Evolutionary conservation across 2,797 vertebrate species (phyloP), one percentile per base, ranked within the genome.

Genomic region (Schizopygopsis pylzovi): DNA sequence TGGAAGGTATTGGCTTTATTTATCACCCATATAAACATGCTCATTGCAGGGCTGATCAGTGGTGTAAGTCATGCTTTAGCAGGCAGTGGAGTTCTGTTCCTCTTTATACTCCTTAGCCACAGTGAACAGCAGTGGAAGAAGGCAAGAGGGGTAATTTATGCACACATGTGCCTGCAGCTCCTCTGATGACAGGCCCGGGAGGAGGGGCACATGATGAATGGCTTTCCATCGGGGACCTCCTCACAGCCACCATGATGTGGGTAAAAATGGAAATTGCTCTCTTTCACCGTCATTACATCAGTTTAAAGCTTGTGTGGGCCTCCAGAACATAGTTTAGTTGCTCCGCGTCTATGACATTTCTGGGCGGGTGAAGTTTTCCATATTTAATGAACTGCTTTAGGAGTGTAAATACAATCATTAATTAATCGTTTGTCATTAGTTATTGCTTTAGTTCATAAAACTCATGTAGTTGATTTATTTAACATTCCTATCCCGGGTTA

Each of bases 211-310:
- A 95, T 96, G 95, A 96, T 96, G 94, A 96, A 95, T 96, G 95
- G 94, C 95, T 93, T 94, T 96, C 94, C 94, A 95, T 93, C 91
- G 90, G 94, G 94, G 94, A 95, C 95, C 95, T 95, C 93, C 92
- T 93, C 92, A 93, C 92, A 93, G 94, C 93, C 94, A 95, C 93
- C 94, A 94, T 95, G 93, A 95, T 95, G 95, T 95, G 94, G 93
- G 95, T 93, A 94, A 95, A 95, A 94, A 96, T 95, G 95, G 94
- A 96, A 95, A 96, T 95, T 93, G 93, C 94, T 95, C 93, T 94
- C 94, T 94, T 95, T 95, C 94, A 94, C 94, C 94, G 93, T 95
- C 95, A 94, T 96, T 95, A 95, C 95, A 95, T 96, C 94, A 95
- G 94, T 94, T 95, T 94, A 95, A 93, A 94, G 92, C 93, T 94